Conservation (phyloP, 1,140 invertebrate genomes). For the Zaprionus davidi region DNA sequence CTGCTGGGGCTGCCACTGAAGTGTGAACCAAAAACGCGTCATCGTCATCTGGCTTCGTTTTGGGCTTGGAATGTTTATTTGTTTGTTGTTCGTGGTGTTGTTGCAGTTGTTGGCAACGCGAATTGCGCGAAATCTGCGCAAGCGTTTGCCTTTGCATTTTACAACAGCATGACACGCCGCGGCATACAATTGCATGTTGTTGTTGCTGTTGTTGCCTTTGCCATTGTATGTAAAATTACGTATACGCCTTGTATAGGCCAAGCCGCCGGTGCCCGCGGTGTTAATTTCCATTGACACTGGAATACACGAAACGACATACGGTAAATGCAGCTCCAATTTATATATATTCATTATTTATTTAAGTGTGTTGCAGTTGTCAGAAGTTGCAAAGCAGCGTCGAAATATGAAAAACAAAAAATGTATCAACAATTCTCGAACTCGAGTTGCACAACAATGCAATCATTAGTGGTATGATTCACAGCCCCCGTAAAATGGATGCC, state of each 20-base stretch:
- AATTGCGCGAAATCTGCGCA: slow-evolving; percentile 70
- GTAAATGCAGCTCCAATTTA: slow-evolving; percentile 42
- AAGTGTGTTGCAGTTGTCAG: slow-evolving; percentile 62
- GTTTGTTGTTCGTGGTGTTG: slow-evolving; percentile 15
- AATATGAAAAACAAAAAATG: slow-evolving; percentile 56
- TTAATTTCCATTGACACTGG: slow-evolving; percentile 81
- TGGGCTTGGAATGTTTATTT: slow-evolving; percentile 41
- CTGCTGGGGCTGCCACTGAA: slow-evolving; percentile 22
- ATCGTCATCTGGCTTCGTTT: slow-evolving; percentile 36
- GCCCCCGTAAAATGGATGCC: slow-evolving; percentile 23
- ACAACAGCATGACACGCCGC: slow-evolving; percentile 61
- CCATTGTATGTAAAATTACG: slow-evolving; percentile 79
- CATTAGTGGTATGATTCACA: slow-evolving; percentile 80
- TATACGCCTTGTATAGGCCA: slow-evolving; percentile 70
- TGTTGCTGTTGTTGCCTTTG: slow-evolving; percentile 27
- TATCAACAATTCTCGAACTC: slow-evolving; percentile 59
- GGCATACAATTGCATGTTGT: slow-evolving; percentile 66
- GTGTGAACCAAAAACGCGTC: slow-evolving; percentile 57
- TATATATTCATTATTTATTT: slow-evolving; percentile 68
- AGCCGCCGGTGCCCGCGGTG: slow-evolving; percentile 62
- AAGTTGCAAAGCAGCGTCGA: slow-evolving; percentile 36
- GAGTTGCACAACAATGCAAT: slow-evolving; percentile 70
- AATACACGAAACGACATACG: slow-evolving; percentile 20
- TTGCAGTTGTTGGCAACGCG: slow-evolving; percentile 12
- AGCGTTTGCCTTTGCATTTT: slow-evolving; percentile 49